A percentile compares a stretch with the other conserved stretches of the same genome.
Conservation (phyloP, 2,888 invertebrate species). For the Cephus rjabovi region DNA sequence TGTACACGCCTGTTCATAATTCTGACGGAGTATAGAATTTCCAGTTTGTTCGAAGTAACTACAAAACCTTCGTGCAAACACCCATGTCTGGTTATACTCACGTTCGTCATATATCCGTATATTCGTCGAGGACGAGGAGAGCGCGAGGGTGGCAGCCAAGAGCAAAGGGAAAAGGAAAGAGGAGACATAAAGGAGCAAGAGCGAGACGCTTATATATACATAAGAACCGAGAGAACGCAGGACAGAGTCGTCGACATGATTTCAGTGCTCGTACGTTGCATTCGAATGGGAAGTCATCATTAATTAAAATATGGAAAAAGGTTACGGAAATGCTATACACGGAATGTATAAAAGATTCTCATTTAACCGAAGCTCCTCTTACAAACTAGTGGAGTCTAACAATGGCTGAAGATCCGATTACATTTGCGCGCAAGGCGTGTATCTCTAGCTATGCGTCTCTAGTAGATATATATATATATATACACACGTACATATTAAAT, state of each 20-base stretch:
- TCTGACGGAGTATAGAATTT: constrained; percentile 26
- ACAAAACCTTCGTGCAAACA: constrained; percentile 13
- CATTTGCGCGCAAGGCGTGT: neutral
- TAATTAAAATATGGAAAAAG: constrained; percentile 52
- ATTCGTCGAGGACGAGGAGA: neutral
- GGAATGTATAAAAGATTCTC: constrained; percentile 55
- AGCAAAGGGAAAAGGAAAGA: neutral
- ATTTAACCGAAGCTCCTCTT: constrained; percentile 38
- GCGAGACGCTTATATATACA: constrained; percentile 18
- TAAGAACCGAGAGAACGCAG: neutral
- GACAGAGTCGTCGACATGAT: neutral
- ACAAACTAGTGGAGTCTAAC: neutral
- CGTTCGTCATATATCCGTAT: neutral
- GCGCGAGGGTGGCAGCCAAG: neutral
- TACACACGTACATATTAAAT: too few relatives aligned
- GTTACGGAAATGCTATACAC: constrained; percentile 39
- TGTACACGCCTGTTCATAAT: constrained; percentile 20
- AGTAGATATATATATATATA: neutral
- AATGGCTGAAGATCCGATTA: neutral
- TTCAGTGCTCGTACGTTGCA: constrained; percentile 26
- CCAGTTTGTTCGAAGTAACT: constrained; percentile 16
- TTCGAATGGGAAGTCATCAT: constrained; percentile 43
- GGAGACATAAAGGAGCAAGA: constrained; percentile 13
- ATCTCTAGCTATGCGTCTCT: neutral
- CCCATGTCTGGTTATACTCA: neutral